A percentile compares a stretch with the other conserved stretches of the same genome.
These are phyloP conservation scores for Beris chalybata DNA, from an alignment of 2,888 invertebrate species.

Conservation along the genomic window DNA sequence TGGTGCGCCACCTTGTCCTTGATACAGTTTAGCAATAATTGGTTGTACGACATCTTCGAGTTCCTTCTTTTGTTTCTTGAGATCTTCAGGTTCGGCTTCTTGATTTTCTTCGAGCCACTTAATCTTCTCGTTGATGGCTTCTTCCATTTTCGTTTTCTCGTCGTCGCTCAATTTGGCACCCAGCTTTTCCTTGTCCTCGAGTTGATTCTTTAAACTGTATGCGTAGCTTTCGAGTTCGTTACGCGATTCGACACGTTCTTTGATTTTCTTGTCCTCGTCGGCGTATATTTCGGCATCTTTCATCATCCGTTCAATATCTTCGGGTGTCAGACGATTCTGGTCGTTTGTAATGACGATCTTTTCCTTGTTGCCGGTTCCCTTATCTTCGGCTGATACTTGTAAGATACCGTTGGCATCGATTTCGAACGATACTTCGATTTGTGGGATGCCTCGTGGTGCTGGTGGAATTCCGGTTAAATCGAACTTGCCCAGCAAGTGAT, in stretches of 20 bases:
- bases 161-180: conserved; percentile 86
- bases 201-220: conserved; percentile 96
- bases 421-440: conserved; percentile 93
- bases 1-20: conserved; percentile 78
- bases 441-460: conserved; percentile 89
- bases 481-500: conserved; percentile 97
- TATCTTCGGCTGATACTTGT: conserved; percentile 97
- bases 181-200: conserved; percentile 95
- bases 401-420: conserved; percentile 94
- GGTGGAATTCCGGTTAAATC: conserved; percentile 97
- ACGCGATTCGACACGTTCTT: conserved; percentile 92
- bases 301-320: conserved; percentile 99
- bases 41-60: conserved; percentile 95
- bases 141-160: conserved; percentile 93
- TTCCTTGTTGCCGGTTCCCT: conserved; percentile 97
- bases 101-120: conserved; percentile 97
- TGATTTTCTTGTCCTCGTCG: conserved; percentile 96
- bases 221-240: conserved; percentile 97
- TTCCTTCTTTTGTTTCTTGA: conserved; percentile 93
- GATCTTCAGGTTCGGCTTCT: conserved; percentile 88
- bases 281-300: conserved; percentile 99
- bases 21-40: conserved; percentile 95
- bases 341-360: conserved; percentile 99
- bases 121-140: conserved; percentile 94
- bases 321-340: conserved; percentile 94